Evolutionary conservation across 2,797 vertebrate species (phyloP).

Genomic region (Hemibagrus guttatus): DNA sequence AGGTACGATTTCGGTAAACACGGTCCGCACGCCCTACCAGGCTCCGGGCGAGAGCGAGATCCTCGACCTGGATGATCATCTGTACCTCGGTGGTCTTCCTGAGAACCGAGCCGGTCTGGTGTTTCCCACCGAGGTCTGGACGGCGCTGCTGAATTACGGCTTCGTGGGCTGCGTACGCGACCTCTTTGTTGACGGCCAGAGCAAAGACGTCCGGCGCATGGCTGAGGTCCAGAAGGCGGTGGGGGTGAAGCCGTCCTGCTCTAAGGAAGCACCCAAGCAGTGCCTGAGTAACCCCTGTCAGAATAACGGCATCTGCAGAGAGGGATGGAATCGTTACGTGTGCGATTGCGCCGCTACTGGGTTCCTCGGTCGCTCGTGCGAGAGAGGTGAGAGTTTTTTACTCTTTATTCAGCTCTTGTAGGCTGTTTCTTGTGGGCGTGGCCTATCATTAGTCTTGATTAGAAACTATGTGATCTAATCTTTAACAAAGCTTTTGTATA

Average conservation of each 20-base stretch:
- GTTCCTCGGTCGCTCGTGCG: conserved; percentile 91
- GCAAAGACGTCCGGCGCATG: conserved; percentile 94
- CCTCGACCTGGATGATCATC: conserved; percentile 93
- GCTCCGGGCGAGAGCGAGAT: conserved; percentile 97
- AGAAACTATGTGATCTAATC: neutral
- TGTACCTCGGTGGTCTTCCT: conserved; percentile 94
- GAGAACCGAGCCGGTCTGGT: conserved; percentile 93
- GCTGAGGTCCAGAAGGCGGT: conserved; percentile 92
- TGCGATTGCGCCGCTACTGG: conserved; percentile 97
- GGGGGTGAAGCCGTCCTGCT: conserved; percentile 95
- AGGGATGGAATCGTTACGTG: conserved; percentile 97
- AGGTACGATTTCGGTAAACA: conserved; percentile 98
- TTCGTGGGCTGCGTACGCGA: conserved; percentile 97
- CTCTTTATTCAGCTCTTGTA: neutral
- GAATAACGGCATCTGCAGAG: conserved; percentile 92
- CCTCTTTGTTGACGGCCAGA: conserved; percentile 97
- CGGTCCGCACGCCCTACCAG: conserved; percentile 89
- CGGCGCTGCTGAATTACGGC: conserved; percentile 95
- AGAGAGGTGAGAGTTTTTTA: conserved; percentile 85
- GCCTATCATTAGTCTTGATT: neutral
- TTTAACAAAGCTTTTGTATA: neutral
- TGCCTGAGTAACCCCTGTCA: conserved; percentile 97
- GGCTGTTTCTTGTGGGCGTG: neutral
- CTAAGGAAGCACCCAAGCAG: conserved; percentile 91
- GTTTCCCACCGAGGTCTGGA: conserved; percentile 98